These are phyloP conservation scores for Mythimna impura DNA, from an alignment of 2,888 invertebrate species.

Conservation along the genomic window DNA sequence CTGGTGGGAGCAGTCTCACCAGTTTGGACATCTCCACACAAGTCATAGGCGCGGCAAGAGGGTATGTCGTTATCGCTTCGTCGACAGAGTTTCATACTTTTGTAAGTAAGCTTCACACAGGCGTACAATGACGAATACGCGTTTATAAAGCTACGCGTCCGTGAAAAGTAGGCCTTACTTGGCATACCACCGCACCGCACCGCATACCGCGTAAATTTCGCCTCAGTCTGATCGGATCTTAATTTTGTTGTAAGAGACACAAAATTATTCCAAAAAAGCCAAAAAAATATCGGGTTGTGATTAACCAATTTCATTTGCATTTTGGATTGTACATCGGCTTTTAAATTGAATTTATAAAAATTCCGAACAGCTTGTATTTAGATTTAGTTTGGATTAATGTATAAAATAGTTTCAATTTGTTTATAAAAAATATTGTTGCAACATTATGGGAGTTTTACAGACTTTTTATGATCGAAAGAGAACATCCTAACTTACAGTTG, in stretches of 20 bases:
- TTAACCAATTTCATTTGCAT: conserved; percentile 10
- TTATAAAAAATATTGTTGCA: conserved; percentile 1
- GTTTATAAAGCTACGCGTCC: too few species aligned
- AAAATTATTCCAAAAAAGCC: not conserved
- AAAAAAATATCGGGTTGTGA: not conserved
- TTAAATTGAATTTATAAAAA: conserved; percentile 8
- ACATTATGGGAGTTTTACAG: conserved; percentile 42
- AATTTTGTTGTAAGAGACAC: not conserved
- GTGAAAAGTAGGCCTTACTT: too few species aligned
- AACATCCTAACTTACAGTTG: too few species aligned
- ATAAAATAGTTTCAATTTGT: conserved; percentile 42
- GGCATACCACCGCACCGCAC: too few species aligned
- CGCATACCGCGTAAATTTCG: not conserved
- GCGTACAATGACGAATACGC: too few species aligned
- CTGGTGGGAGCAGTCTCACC: not conserved
- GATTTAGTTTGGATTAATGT: conserved; percentile 50
- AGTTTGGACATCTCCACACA: not conserved
- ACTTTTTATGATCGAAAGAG: conserved; percentile 52
- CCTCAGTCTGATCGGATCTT: not conserved
- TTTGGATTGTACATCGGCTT: not conserved
- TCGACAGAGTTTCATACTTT: too few species aligned
- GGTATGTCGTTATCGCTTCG: too few species aligned
- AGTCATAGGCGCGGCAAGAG: too few species aligned
- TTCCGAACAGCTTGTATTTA: conserved; percentile 64
- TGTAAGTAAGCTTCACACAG: too few species aligned